Conservation (phyloP, 2,113 vertebrate genomes). For the Clinocottus analis region DNA sequence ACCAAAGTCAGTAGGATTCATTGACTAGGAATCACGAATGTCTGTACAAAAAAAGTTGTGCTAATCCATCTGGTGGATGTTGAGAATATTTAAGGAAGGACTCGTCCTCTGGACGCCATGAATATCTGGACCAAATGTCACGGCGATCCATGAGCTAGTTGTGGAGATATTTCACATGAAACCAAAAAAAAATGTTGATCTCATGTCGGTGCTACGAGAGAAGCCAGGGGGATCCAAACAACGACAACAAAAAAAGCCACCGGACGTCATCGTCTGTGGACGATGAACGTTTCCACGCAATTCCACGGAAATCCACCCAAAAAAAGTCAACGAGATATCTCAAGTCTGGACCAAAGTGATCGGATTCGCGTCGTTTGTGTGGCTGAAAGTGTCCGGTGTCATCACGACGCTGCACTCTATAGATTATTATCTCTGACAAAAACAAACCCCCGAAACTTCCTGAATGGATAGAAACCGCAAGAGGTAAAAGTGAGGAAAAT, state of each 20-base stretch:
- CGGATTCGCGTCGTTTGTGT: too few relatives aligned
- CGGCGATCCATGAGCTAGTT: background rate
- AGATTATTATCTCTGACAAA: background rate
- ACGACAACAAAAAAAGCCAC: too few relatives aligned
- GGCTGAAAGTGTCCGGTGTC: too few relatives aligned
- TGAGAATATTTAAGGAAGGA: background rate
- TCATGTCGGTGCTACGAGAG: background rate
- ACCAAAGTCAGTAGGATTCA: background rate
- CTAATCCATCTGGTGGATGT: background rate
- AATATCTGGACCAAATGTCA: background rate
- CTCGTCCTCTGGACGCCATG: background rate
- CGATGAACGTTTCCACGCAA: background rate
- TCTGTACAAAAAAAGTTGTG: background rate
- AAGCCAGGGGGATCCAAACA: background rate
- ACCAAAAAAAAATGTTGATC: background rate
- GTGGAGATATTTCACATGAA: too few relatives aligned
- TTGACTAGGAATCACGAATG: background rate
- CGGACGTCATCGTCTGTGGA: too few relatives aligned
- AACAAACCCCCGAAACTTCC: background rate
- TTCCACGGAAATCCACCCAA: background rate
- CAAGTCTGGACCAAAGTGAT: too few relatives aligned
- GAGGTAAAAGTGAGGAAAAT: background rate
- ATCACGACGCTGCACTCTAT: too few relatives aligned
- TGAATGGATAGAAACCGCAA: background rate
- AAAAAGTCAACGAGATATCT: background rate